Conservation (phyloP, 1,140 invertebrate species). For the Bombus sibiricus region DNA sequence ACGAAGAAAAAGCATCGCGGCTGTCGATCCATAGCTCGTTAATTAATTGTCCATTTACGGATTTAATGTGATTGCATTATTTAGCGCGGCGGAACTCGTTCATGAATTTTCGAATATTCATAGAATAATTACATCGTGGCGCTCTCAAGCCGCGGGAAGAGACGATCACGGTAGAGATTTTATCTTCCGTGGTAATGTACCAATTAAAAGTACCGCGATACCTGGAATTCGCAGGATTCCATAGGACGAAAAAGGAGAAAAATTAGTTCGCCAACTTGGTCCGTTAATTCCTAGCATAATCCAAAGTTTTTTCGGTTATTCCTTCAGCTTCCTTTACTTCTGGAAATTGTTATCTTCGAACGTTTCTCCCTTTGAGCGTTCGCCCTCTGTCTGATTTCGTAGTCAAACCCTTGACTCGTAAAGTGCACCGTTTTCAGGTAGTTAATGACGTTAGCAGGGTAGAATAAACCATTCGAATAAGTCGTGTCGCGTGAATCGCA, state of each 20-base stretch:
- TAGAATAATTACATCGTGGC: conserved; percentile 20
- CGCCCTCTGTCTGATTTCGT: background rate
- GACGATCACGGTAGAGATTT: background rate
- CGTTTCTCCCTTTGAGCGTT: background rate
- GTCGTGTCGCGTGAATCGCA: background rate
- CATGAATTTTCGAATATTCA: conserved; percentile 34
- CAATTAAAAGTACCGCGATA: conserved; percentile 8
- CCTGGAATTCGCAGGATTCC: background rate
- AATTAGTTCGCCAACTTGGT: background rate
- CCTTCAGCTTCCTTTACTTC: background rate
- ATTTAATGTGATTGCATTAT: conserved; percentile 28
- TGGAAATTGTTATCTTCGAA: background rate
- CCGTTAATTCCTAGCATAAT: background rate
- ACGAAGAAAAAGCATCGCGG: background rate
- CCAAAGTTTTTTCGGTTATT: background rate
- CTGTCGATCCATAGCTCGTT: background rate
- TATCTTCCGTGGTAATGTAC: background rate
- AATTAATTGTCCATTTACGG: conserved; percentile 6
- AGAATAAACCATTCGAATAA: background rate
- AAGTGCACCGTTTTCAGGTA: background rate
- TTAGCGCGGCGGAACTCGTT: background rate
- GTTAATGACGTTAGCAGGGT: background rate
- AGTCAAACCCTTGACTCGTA: background rate
- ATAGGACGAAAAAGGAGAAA: background rate
- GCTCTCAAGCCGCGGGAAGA: background rate